Base-by-base conservation (phyloP, 2,797 vertebrate species). In the Myotis planiceps region DNA sequence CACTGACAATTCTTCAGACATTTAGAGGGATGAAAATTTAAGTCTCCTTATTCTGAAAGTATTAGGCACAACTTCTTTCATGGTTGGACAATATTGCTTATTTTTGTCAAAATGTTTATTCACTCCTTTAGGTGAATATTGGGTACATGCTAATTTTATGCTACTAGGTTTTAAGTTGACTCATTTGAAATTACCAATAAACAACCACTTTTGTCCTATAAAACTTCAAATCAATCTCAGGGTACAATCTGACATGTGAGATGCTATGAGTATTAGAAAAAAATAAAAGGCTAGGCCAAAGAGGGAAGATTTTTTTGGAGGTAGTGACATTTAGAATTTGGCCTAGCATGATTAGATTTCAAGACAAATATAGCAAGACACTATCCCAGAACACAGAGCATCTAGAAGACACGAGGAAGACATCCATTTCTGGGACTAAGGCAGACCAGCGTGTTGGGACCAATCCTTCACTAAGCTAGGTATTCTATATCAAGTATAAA, bases 31-130 rank as follows among this genome's bases (percentile, higher is more conserved):
- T 49, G 37, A 29, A 39, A 60, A 58, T 78, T 71, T 63, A 37
- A 55, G 71, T 42, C 6, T 32, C 1, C 6, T 75, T 95, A 60
- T 5, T 84, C 66, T 84, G 34, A 34, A 78, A 53, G 3, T 92
- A 58, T 80, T 53, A 69, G 63, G 8, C 14, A 84, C 29, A 39
- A 29, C 39, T 79, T 78, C 14, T 84, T 81, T 90, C 29, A 66
- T 14, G 39, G 21, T 25, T 94, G 7, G 9, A 58, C 6, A 34
- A 0, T 8, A 72, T 66, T 72, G 27, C 25, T 89, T 88, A 75
- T 60, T 79, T 74, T 72, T 80, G 53, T 78, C 9, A 86, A 85
- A 96, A 84, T 90, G 16, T 58, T 69, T 53, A 78, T 78, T 82
- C 18, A 47, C 2, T 92, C 49, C 84, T 55, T n/a, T 81, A 86